Conservation (phyloP, 2,113 vertebrate species). For the Dascyllus trimaculatus region DNA sequence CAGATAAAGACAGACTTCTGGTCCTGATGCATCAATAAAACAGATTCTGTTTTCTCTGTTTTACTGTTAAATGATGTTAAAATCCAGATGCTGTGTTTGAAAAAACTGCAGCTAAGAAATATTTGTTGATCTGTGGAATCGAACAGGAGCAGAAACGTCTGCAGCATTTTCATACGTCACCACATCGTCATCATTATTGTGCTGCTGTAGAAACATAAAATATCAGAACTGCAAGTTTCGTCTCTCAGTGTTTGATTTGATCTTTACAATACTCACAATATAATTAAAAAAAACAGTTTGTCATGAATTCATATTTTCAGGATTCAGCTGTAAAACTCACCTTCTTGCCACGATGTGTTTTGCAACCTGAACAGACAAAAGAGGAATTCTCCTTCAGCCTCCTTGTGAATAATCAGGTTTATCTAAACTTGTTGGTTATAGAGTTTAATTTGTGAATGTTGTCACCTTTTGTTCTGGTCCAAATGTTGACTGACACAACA, state of each 20-base stretch:
- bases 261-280: no score
- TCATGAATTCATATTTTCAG: no score
- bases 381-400: background rate
- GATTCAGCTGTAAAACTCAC: background rate
- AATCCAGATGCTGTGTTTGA: no score
- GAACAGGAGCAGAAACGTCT: background rate
- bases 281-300: no score
- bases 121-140: background rate
- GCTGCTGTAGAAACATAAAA: background rate
- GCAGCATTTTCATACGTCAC: background rate
- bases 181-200: background rate
- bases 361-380: background rate
- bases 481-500: background rate
- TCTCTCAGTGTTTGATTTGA: no score
- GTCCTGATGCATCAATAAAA: no score
- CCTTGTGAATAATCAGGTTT: background rate
- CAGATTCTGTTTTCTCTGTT: no score
- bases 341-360: background rate
- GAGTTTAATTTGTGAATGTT: background rate
- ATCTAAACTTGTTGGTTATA: no score
- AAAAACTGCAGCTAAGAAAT: background rate
- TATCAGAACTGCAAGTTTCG: background rate
- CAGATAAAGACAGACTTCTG: no score
- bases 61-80: no score
- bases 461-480: background rate